Conservation (phyloP, 2,888 invertebrate genomes). For the Tenodera sinensis region DNA sequence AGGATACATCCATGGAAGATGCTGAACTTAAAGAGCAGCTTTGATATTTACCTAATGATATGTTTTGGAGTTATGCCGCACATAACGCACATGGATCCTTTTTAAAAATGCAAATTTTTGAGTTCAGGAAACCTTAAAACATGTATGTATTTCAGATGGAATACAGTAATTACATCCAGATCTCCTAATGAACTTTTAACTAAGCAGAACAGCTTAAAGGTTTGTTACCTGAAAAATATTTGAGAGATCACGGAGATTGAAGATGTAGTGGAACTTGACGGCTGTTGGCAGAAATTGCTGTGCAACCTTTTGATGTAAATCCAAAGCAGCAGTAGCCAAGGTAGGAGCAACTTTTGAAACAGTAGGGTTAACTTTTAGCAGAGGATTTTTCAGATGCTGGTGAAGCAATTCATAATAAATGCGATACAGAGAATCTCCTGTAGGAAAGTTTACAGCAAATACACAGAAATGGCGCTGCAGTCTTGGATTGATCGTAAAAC, state of each 20-base stretch:
- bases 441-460: slow-evolving; percentile 84
- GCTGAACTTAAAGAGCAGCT: too few species aligned
- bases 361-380: slow-evolving; percentile 60
- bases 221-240: slow-evolving; percentile 81
- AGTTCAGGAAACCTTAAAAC: too few species aligned
- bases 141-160: too few species aligned
- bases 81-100: too few species aligned
- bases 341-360: slow-evolving; percentile 58
- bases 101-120: too few species aligned
- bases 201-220: too few species aligned
- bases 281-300: slow-evolving; percentile 86
- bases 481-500: slow-evolving; percentile 88
- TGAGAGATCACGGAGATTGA: slow-evolving; percentile 87
- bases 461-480: slow-evolving; percentile 85
- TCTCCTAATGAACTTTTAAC: too few species aligned
- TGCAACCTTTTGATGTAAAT: slow-evolving; percentile 71
- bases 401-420: slow-evolving; percentile 79
- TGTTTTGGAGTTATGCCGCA: too few species aligned
- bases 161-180: too few species aligned
- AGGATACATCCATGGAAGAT: too few species aligned
- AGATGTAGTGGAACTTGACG: slow-evolving; percentile 91
- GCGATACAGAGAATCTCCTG: slow-evolving; percentile 71
- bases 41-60: too few species aligned
- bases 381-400: slow-evolving; percentile 66
- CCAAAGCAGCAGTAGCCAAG: slow-evolving; percentile 69